Evolutionary conservation across 2,113 vertebrate genomes (phyloP), one percentile per base, ranked within the genome.

Genomic region (Zosterops lateralis): DNA sequence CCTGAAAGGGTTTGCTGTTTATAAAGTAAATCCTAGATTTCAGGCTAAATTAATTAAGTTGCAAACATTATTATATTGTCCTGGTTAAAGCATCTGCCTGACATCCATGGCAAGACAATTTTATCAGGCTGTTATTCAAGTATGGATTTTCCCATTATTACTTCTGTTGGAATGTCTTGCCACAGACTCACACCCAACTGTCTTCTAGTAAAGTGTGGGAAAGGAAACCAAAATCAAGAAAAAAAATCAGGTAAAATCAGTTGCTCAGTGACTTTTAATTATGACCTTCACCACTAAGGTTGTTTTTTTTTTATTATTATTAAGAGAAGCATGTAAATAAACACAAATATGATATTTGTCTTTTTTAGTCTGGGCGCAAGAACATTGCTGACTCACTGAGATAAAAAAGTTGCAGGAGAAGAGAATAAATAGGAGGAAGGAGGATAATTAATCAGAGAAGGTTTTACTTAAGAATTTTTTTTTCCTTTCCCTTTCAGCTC

Each of bases 391-490:
- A 95, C 53, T 93, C 60, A 94, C 31, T 1, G 2, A 77, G 44
- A 95, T 68, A 53, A 75, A 94, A 80, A 78, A 53, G 77, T 12
- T 66, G 42, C 44, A 84, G 34, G 24, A 80, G 71, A 60, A 83
- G 48, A 91, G 64, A 91, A 85, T 53, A 62, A 95, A 91, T 53
- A 71, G 72, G 48, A 95, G 57, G 72, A 95, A 92, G 70, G n/a
- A 85, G 42, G 54, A 62, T 78, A 90, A 81, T 61, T 67, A 86
- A 95, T 38, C 75, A 86, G 82, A 90, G 74, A 40, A 92, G 61
- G 64, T 45, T 80, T 83, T 36, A 70, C n/a, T 73, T 85, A 60
- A 42, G 14, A 60, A 38, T 11, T 38, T 38, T 38, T 38, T 38
- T 38, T 38, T 38, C 10, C 38, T 90, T 91, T 83, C 56, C 71